Evolutionary conservation across 2,113 vertebrate genomes (phyloP).

Genomic region (Pleuronectes platessa): DNA sequence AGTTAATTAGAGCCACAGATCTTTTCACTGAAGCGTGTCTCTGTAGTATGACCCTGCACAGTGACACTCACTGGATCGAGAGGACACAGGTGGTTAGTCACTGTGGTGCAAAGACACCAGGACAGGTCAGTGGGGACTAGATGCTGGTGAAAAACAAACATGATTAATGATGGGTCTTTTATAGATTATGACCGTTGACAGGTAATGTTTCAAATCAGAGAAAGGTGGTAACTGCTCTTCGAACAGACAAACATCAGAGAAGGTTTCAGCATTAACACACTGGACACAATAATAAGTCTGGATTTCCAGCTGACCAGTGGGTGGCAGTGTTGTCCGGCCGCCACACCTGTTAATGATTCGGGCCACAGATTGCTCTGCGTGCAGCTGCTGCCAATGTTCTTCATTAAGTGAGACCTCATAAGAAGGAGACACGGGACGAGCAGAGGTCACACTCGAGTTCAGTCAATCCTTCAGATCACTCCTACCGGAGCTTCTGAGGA

Average conservation of each 20-base stretch:
- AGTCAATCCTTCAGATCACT: neutral
- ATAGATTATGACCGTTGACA: too few relatives aligned
- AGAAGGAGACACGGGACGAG: slow-evolving; percentile 14
- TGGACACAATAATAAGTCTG: neutral
- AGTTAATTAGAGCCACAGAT: too few relatives aligned
- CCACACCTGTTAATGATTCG: slow-evolving; percentile 47
- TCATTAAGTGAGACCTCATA: slow-evolving; percentile 28
- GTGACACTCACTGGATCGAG: slow-evolving; percentile 16
- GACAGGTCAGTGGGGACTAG: neutral
- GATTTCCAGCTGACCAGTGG: neutral
- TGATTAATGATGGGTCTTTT: neutral
- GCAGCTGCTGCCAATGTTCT: slow-evolving; percentile 43
- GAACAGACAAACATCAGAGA: neutral
- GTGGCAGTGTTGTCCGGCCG: slow-evolving; percentile 1
- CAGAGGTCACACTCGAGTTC: neutral
- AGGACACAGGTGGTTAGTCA: neutral
- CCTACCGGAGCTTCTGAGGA: slow-evolving; percentile 11
- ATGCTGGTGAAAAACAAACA: neutral
- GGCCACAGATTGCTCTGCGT: slow-evolving; percentile 35
- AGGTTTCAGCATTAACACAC: neutral
- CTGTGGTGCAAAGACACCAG: slow-evolving; percentile 9
- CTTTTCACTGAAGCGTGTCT: slow-evolving; percentile 24
- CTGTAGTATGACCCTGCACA: slow-evolving; percentile 13
- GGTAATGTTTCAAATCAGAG: too few relatives aligned
- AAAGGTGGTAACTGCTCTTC: neutral